phyloP scores from a whole-genome alignment of 2,888 invertebrate species.

The Caenorhabditis sp. region DNA sequence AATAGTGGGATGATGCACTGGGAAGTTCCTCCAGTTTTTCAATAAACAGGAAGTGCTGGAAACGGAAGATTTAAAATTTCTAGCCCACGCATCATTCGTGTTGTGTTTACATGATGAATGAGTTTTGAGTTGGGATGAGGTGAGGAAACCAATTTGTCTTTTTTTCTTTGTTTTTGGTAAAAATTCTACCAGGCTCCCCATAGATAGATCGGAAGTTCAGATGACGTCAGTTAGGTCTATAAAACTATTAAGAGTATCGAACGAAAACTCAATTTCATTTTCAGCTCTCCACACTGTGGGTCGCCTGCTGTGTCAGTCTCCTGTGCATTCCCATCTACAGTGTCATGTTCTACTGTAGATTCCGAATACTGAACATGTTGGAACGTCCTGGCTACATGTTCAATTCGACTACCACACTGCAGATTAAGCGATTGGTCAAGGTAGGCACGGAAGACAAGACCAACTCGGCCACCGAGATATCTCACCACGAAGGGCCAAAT shows the following conservation, averaged over 20 bases:
- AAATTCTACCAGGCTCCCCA: background rate
- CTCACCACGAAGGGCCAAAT: too few relatives aligned
- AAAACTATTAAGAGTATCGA: background rate
- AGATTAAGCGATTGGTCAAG: conserved; percentile 54
- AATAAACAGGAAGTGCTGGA: background rate
- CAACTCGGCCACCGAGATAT: too few relatives aligned
- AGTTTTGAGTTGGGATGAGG: background rate
- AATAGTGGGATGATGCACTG: background rate
- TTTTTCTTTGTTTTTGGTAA: background rate
- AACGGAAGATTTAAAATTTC: background rate
- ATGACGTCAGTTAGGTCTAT: background rate
- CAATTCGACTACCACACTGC: conserved; percentile 55
- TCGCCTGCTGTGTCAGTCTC: conserved; percentile 50
- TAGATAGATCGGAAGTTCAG: conserved; percentile 11
- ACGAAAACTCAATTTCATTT: background rate
- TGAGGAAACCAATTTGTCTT: background rate
- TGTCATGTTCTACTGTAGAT: conserved; percentile 65
- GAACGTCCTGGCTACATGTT: conserved; percentile 57
- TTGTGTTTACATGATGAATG: conserved; percentile 6
- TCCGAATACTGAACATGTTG: conserved; percentile 51
- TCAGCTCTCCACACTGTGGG: conserved; percentile 60
- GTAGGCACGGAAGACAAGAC: too few relatives aligned
- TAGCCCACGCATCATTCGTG: conserved; percentile 6
- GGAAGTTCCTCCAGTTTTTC: background rate
- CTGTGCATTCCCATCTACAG: conserved; percentile 55